Evolutionary conservation across 1,140 invertebrate genomes (phyloP).

Genomic region (Muscidifurax raptorellus): DNA sequence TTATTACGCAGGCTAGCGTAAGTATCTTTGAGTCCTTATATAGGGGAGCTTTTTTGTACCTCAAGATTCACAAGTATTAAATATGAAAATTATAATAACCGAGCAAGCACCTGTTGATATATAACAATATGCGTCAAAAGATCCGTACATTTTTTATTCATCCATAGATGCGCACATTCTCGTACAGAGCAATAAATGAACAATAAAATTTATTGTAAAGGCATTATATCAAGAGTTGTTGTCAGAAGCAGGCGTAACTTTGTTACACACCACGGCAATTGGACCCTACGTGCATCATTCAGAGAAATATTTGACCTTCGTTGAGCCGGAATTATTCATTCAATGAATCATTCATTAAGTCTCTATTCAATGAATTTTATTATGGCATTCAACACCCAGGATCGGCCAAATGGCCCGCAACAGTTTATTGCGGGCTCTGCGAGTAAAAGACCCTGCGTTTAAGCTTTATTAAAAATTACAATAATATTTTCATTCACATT

Average conservation of each 20-base stretch:
- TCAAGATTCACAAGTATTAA: not conserved
- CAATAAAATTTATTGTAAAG: too few relatives aligned
- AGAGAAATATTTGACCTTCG: conserved; percentile 43
- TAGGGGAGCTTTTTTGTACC: not conserved
- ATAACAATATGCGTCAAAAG: too few relatives aligned
- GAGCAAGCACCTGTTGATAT: too few relatives aligned
- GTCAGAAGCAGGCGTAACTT: not conserved
- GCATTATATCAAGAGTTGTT: not conserved
- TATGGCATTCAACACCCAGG: conserved; percentile 14
- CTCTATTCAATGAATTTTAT: conserved; percentile 47
- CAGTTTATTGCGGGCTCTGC: conserved; percentile 13
- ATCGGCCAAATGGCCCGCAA: conserved; percentile 16
- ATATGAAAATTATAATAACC: too few relatives aligned
- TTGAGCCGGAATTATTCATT: conserved; percentile 41
- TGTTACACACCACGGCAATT: not conserved
- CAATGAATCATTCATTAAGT: conserved; percentile 48
- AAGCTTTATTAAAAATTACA: conserved; percentile 35
- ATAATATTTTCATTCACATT: conserved; percentile 19
- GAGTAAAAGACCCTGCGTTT: conserved; percentile 16
- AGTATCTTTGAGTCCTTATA: not conserved
- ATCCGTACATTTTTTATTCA: too few relatives aligned
- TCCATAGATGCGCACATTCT: too few relatives aligned
- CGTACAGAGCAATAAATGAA: too few relatives aligned
- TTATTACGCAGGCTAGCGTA: not conserved
- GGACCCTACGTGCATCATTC: conserved; percentile 16